Evolutionary conservation across 2,113 vertebrate genomes (phyloP), one percentile per base, ranked within the genome.

Genomic region (Pygoscelis antarcticus): DNA sequence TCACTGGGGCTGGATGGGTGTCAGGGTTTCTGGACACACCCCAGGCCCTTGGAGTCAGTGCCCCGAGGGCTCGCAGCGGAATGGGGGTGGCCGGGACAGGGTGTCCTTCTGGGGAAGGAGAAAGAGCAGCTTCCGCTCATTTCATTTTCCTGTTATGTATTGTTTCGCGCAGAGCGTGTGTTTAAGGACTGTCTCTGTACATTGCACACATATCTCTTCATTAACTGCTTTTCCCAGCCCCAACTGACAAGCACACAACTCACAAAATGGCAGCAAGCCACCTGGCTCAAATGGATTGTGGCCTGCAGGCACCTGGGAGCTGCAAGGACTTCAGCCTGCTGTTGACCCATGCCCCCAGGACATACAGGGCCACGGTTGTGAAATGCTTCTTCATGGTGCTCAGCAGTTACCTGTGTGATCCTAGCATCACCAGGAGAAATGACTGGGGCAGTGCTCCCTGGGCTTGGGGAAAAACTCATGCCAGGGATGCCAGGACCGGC

Each of bases 11-110:
- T 91, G 80, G 22, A 17, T 5, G 5, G 22, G 19, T 8, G 29
- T 51, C 55, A 40, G 42, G 16, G 25, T 75, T 52, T 70, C 76
- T 65, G 49, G 68, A 42, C 30, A 23, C 20, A 30, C 10, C n/a
- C 36, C 38, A 7, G 7, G 34, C 9, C 11, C 10, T 49, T 52
- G 60, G 34, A 52, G 14, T 1, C 0, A 3, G 42, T 1, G 1
- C 8, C 9, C n/a, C 3, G 4, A 61, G 62, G 60, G 52, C 23
- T 58, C 0, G 2, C 38, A 75, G 58, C 1, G 1, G 38, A 29
- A 38, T 5, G 3, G 30, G 40, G 18, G 23, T 62, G 36, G 11
- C 42, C 8, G 13, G n/a, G 49, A n/a, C 27, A 75, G 23, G 13
- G 30, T 66, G 30, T 46, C 16, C 70, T 65, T 46, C 51, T 16